Percentiles rank a stretch among this genome's conserved stretches.
Conservation (phyloP, 1,140 invertebrate species). For the Drosophila auraria region DNA sequence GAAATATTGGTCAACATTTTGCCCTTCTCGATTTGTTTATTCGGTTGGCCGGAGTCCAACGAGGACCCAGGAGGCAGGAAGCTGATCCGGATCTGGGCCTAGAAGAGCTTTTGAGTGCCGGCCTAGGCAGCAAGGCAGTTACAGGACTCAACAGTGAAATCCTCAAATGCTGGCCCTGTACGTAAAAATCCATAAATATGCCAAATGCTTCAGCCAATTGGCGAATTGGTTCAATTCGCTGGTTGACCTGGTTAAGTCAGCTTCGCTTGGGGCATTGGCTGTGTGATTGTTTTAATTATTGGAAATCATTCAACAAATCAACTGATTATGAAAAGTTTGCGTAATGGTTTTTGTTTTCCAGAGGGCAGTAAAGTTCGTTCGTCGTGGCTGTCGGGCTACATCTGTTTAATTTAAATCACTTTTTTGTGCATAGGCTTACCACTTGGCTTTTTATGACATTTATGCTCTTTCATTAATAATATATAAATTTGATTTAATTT, state of each 20-base stretch:
- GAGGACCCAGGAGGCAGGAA: slow-evolving; percentile 23
- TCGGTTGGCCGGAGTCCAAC: slow-evolving; percentile 34
- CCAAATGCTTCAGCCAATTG: slow-evolving; percentile 47
- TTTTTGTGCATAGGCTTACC: slow-evolving; percentile 11
- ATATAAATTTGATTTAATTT: neutral
- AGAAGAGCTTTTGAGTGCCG: slow-evolving; percentile 18
- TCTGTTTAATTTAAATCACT: slow-evolving; percentile 28
- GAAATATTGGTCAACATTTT: slow-evolving; percentile 77
- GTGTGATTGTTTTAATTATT: slow-evolving; percentile 55
- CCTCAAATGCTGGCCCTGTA: slow-evolving; percentile 5
- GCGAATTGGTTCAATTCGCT: slow-evolving; percentile 30
- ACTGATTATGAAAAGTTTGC: slow-evolving; percentile 36
- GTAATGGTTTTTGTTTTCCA: neutral
- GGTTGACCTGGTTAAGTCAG: slow-evolving; percentile 51
- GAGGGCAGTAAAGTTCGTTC: slow-evolving; percentile 2
- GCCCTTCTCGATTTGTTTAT: slow-evolving; percentile 46
- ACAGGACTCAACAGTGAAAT: slow-evolving; percentile 51
- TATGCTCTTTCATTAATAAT: neutral
- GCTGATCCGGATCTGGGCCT: slow-evolving; percentile 20
- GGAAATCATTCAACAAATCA: slow-evolving; percentile 35
- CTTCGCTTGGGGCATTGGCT: slow-evolving; percentile 27
- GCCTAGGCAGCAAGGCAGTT: slow-evolving; percentile 39
- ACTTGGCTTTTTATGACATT: slow-evolving; percentile 9
- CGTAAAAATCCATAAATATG: slow-evolving; percentile 67
- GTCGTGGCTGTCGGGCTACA: neutral